These are phyloP conservation scores for Bombus pascuorum DNA, from an alignment of 1,140 invertebrate species.

Conservation along the genomic window DNA sequence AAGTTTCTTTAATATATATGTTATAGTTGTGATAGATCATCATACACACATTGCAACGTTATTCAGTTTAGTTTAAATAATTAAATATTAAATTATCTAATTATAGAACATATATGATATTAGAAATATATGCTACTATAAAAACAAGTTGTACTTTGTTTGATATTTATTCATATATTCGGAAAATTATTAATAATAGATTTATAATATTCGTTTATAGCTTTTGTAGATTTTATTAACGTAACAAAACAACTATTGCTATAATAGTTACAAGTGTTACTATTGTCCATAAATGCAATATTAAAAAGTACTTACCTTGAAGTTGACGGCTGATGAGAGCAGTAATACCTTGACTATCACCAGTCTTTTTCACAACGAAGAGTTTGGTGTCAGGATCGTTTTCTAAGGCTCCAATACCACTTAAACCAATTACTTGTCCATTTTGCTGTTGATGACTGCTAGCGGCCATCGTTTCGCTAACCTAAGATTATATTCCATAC, in stretches of 20 bases:
- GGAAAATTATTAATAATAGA: background rate
- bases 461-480: conserved; percentile 90
- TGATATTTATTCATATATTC: background rate
- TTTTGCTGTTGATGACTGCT: conserved; percentile 88
- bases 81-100: background rate
- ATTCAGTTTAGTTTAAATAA: background rate
- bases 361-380: conserved; percentile 88
- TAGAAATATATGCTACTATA: background rate
- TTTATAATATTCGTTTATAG: background rate
- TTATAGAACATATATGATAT: background rate
- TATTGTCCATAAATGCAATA: background rate
- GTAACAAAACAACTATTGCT: background rate
- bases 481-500: conserved; percentile 80
- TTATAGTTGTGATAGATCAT: background rate
- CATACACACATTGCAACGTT: background rate
- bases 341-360: conserved; percentile 89
- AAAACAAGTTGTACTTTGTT: background rate
- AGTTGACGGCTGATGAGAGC: conserved; percentile 89
- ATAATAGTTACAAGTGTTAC: background rate
- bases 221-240: background rate
- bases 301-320: conserved; percentile 85
- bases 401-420: conserved; percentile 72
- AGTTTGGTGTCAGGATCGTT: conserved; percentile 89
- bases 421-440: conserved; percentile 83
- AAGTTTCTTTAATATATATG: background rate